These are phyloP conservation scores for Acrossocheilus fasciatus DNA, from an alignment of 2,797 vertebrate species.

Conservation along the genomic window DNA sequence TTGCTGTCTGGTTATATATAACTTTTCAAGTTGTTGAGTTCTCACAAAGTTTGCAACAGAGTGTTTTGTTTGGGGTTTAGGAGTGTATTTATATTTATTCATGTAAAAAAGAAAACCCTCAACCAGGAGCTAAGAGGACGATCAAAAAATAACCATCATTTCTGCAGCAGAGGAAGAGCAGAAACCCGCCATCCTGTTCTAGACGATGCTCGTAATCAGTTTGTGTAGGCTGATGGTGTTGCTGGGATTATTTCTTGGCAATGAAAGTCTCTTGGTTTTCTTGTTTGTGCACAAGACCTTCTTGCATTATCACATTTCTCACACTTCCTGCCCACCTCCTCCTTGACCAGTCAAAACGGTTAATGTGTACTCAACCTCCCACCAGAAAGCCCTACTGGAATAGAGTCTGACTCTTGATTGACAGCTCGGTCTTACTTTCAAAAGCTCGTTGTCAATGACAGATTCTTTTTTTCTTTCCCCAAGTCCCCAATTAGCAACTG, in stretches of 20 bases:
- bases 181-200: background rate
- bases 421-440: slow-evolving; percentile 47
- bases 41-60: slow-evolving; percentile 3
- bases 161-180: background rate
- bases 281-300: slow-evolving; percentile 29
- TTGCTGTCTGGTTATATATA: background rate
- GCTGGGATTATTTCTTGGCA: background rate
- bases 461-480: slow-evolving; percentile 19
- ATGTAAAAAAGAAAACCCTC: background rate
- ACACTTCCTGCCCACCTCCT: slow-evolving; percentile 24
- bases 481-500: slow-evolving; percentile 62
- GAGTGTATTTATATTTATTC: background rate
- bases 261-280: background rate
- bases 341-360: slow-evolving; percentile 25
- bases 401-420: slow-evolving; percentile 42
- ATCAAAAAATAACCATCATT: background rate
- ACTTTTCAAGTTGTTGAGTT: slow-evolving; percentile 10
- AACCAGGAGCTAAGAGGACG: background rate
- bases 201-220: background rate
- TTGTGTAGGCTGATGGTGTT: slow-evolving; percentile 8
- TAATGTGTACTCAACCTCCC: slow-evolving; percentile 31
- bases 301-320: slow-evolving; percentile 22
- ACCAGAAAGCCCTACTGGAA: slow-evolving; percentile 36
- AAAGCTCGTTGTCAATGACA: slow-evolving; percentile 47
- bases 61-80: background rate